Base-by-base conservation (phyloP, 2,797 vertebrate species). In the Hipposideros larvatus region DNA sequence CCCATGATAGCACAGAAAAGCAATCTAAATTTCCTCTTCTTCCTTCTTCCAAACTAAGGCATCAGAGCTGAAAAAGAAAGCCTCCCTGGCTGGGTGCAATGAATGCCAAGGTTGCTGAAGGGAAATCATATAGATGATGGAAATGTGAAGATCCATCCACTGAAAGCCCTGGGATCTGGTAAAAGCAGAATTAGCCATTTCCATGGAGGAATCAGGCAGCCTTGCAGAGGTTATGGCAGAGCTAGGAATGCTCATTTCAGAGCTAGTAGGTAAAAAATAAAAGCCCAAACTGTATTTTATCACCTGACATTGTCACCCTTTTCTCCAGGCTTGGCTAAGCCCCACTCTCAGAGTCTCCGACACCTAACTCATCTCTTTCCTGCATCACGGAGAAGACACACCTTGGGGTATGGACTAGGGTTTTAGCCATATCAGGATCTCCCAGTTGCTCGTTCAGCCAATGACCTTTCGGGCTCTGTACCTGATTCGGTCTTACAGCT, bases 281-380 rank as follows among this genome's bases (percentile, higher is more conserved):
- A 70, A 78, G 57, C 80, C 90, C 10, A 61, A 93, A 34, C 18
- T 59, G 10, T 26, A 57, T 79, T 96, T 70, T 55, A 75, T 79
- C 92, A 46, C 82, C 92, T 95, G 74, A 90, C 63, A 21, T n/a
- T 43, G 84, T 74, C 55, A 57, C 65, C 59, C 26, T 53, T 43
- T 59, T 70, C 82, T 93, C 90, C 2, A 2, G 46, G 87, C 80
- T 55, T 92, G 82, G 85, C 94, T 51, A 26, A 93, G 65, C 46
- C 74, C n/a, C 21, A 4, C 24, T 53, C 79, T 48, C 63, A n/a
- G 85, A 92, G 96, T 95, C 95, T 83, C 80, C 96, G 84, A 96
- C 57, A 31, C 82, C 94, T 80, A 85, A 87, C 90, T 92, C 95
- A 68, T 93, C 85, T 85, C 79, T 57, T 73, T 46, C 71, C 87